These are phyloP conservation scores for Hydrolagus colliei DNA, from an alignment of 2,797 vertebrate species.

Conservation along the genomic window DNA sequence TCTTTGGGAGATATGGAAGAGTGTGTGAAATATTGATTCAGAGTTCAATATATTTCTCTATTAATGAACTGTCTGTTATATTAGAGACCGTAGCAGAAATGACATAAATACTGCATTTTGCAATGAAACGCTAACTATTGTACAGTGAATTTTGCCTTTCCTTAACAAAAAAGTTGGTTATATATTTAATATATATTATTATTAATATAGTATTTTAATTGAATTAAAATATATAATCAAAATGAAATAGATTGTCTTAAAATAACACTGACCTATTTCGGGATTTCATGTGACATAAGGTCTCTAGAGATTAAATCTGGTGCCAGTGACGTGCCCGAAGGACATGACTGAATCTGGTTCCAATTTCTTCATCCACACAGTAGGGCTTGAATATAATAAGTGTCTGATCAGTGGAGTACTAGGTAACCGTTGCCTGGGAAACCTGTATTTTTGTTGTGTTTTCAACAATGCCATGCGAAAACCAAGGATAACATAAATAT, in stretches of 20 bases:
- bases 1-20: too few relatives aligned
- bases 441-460: neutral
- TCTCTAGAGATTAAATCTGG: neutral
- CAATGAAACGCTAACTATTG: neutral
- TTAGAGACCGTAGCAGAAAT: too few relatives aligned
- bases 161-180: slow-evolving; percentile 4
- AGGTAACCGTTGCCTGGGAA: neutral
- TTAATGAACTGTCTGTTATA: too few relatives aligned
- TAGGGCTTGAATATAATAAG: slow-evolving; percentile 24
- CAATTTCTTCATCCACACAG: slow-evolving; percentile 4
- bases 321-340: neutral
- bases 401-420: neutral
- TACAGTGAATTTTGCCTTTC: neutral
- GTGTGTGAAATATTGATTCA: too few relatives aligned
- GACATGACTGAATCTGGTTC: slow-evolving; percentile 16
- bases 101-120: neutral
- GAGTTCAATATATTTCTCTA: too few relatives aligned
- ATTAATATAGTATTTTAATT: neutral
- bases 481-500: neutral
- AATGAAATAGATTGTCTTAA: slow-evolving; percentile 8
- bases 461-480: neutral
- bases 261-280: neutral
- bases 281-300: neutral
- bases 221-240: neutral
- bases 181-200: neutral